phyloP scores from a whole-genome alignment of 2,797 vertebrate species.

The Kryptopterus vitreolus region DNA sequence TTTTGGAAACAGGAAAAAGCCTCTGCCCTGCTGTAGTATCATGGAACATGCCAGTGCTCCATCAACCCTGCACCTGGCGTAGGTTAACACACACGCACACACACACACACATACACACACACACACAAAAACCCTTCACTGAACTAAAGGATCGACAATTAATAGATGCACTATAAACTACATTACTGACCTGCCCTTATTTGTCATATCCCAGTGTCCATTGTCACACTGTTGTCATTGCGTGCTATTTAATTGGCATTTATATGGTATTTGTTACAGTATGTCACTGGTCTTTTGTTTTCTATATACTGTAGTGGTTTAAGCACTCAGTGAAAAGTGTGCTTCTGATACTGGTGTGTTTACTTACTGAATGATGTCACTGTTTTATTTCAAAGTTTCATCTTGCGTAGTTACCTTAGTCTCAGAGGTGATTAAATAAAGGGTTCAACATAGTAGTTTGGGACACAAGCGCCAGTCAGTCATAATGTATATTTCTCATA shows the following conservation, averaged over 20 bases:
- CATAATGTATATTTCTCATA: not conserved
- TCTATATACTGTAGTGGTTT: not conserved
- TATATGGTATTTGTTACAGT: not conserved
- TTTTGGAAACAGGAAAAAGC: constrained; percentile 60
- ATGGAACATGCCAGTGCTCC: constrained; percentile 38
- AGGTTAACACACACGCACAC: constrained; percentile 48
- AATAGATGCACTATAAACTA: not conserved
- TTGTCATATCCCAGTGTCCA: not conserved
- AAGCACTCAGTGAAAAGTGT: not conserved
- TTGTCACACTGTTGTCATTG: not conserved
- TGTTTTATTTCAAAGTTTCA: not conserved
- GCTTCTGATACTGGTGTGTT: not conserved
- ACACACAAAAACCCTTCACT: not conserved
- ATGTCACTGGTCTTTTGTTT: not conserved
- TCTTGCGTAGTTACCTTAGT: not conserved
- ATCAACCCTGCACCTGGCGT: constrained; percentile 48
- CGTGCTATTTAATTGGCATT: not conserved
- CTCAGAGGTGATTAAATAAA: not conserved
- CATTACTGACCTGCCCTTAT: constrained; percentile 16
- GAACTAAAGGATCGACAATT: not conserved
- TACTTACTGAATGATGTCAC: not conserved
- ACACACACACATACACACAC: constrained; percentile 23
- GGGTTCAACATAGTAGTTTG: not conserved
- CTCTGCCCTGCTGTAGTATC: constrained; percentile 28
- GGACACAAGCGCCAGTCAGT: not conserved